Percentiles rank a stretch among this genome's conserved stretches.
Evolutionary conservation across 92 coral and sea anemone species (phyloP).

Genomic region (Palythoa heliodiscus): DNA sequence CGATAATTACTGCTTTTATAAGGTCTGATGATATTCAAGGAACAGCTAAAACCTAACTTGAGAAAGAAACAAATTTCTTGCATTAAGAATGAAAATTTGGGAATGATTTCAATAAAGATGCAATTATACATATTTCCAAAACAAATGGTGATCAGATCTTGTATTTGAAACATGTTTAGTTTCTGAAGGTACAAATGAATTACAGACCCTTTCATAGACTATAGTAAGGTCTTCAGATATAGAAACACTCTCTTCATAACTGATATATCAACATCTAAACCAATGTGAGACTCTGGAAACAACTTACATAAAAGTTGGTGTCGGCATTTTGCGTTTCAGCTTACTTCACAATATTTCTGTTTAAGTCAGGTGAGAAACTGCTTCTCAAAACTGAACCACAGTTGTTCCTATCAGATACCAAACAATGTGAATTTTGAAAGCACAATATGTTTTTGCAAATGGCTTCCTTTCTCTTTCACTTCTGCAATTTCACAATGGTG

Average conservation of each 20-base stretch:
- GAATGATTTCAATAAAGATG: not conserved
- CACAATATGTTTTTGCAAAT: constrained; percentile 23
- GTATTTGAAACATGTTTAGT: not conserved
- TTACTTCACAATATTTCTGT: constrained; percentile 8
- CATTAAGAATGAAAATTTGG: not conserved
- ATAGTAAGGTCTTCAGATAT: not conserved
- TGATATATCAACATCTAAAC: not conserved
- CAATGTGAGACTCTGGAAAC: not conserved
- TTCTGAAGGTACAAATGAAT: not conserved
- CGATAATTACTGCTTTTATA: not conserved
- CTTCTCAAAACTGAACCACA: constrained; percentile 15
- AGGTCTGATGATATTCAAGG: not conserved
- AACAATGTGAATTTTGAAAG: not conserved
- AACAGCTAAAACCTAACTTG: not conserved
- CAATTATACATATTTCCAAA: not conserved
- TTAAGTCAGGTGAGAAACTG: not conserved
- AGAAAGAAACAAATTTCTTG: not conserved
- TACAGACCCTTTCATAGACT: not conserved
- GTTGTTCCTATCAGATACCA: not conserved
- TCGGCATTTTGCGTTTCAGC: constrained; percentile 31
- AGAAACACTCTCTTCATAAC: not conserved
- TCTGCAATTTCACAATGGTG: constrained; percentile 74
- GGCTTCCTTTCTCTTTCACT: constrained; percentile 38
- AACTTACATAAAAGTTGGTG: constrained; percentile 49
- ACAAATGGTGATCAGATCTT: not conserved